These are phyloP conservation scores for Planiliza haematocheilus DNA, from an alignment of 2,113 vertebrate species.

Conservation along the genomic window DNA sequence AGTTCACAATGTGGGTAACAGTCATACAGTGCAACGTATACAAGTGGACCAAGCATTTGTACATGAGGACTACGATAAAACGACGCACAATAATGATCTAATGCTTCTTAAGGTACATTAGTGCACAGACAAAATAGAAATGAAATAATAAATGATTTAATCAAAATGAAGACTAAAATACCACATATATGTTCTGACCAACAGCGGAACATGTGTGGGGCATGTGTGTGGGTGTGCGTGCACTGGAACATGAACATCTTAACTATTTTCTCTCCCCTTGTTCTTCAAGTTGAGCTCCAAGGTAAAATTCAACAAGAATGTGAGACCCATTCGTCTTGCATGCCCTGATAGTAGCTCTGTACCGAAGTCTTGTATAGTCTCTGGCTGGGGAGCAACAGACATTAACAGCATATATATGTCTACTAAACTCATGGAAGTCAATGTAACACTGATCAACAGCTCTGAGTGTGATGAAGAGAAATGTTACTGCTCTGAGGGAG, in stretches of 20 bases:
- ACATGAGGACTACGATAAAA: slow-evolving; percentile 4
- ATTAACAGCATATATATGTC: fast-evolving
- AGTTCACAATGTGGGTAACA: background rate
- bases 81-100: slow-evolving; percentile 1
- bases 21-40: fast-evolving
- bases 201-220: too few species aligned
- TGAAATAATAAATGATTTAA: too few species aligned
- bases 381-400: slow-evolving; percentile 81
- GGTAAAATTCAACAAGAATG: slow-evolving; percentile 52
- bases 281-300: slow-evolving; percentile 79
- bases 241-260: too few species aligned
- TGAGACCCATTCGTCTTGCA: slow-evolving; percentile 61
- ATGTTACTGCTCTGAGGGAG: slow-evolving; percentile 78
- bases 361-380: slow-evolving; percentile 75
- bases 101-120: slow-evolving; percentile 74
- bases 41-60: slow-evolving; percentile 2
- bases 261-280: background rate
- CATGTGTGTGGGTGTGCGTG: too few species aligned
- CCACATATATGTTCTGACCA: too few species aligned
- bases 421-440: slow-evolving; percentile 66
- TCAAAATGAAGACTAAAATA: too few species aligned
- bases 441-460: slow-evolving; percentile 70
- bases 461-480: slow-evolving; percentile 44
- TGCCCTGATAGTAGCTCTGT: background rate
- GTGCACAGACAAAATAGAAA: too few species aligned